Conservation (phyloP, 2,113 vertebrate species). For the Scomber japonicus region DNA sequence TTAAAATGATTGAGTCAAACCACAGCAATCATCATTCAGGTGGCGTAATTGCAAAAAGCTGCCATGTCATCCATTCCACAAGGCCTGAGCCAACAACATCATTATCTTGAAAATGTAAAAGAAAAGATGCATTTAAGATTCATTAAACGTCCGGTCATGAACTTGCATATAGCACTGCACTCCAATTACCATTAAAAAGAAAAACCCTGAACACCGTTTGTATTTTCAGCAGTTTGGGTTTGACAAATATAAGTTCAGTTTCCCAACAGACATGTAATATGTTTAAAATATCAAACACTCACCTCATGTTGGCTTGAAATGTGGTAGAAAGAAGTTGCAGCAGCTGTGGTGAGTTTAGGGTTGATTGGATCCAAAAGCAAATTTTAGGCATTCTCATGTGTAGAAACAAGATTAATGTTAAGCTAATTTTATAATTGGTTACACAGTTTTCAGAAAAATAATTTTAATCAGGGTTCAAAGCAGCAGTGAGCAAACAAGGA, state of each 20-base stretch:
- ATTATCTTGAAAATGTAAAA: conserved; percentile 8
- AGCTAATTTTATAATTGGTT: too few relatives aligned
- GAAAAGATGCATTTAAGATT: neutral
- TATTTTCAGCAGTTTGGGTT: too few relatives aligned
- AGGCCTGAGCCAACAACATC: conserved; percentile 22
- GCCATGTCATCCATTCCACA: conserved; percentile 5
- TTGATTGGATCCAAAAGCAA: neutral
- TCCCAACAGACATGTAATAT: neutral
- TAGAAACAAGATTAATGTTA: too few relatives aligned
- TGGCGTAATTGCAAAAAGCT: conserved; percentile 41
- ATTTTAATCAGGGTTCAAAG: neutral
- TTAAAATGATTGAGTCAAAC: neutral
- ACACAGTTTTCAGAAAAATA: too few relatives aligned
- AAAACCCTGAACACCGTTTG: neutral
- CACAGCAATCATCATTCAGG: conserved; percentile 24
- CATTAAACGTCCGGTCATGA: neutral
- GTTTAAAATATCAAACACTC: conserved; percentile 20
- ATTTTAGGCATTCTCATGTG: neutral
- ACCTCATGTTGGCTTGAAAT: conserved; percentile 2
- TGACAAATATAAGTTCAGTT: too few relatives aligned
- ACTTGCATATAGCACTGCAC: neutral
- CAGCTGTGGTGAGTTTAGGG: conserved; percentile 1
- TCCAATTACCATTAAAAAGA: neutral
- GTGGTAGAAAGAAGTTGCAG: neutral
- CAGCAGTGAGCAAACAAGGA: neutral